phyloP scores from a whole-genome alignment of 2,888 invertebrate genomes.

The Drosophila tripunctata region DNA sequence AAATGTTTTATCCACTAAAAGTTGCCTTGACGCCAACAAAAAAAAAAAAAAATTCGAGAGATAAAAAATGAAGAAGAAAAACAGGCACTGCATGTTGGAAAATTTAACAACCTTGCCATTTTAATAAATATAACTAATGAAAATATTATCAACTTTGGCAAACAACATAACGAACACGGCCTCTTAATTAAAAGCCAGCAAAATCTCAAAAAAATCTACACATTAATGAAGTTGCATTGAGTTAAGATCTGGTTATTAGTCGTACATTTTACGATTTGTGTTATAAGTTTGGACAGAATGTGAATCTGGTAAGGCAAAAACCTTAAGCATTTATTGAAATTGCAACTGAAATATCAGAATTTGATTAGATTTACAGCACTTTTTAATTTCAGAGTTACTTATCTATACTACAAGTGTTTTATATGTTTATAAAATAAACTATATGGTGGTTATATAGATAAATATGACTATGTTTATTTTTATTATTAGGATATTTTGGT shows the following conservation, averaged over 20 bases:
- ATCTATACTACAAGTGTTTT: no score
- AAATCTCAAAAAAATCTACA: conserved; percentile 33
- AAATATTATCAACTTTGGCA: conserved; percentile 66
- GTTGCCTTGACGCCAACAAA: conserved; percentile 36
- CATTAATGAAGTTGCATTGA: conserved; percentile 9
- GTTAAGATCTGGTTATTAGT: conserved; percentile 33
- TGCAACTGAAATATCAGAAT: no score
- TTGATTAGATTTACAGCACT: no score
- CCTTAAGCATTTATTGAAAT: neutral
- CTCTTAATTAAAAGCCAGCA: conserved; percentile 61
- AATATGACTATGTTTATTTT: no score
- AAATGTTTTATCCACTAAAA: conserved; percentile 44
- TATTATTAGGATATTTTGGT: no score
- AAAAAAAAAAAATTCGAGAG: neutral
- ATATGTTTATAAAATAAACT: no score
- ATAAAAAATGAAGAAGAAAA: conserved; percentile 7
- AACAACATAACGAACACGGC: conserved; percentile 26
- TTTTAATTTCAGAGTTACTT: no score
- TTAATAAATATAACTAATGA: conserved; percentile 79
- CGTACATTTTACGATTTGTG: conserved; percentile 12
- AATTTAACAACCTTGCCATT: conserved; percentile 58
- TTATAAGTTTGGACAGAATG: neutral
- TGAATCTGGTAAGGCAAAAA: neutral
- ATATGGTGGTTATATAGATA: no score
- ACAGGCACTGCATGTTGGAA: conserved; percentile 35